Percentiles rank a stretch among this genome's conserved stretches.
phyloP scores from a whole-genome alignment of 2,888 invertebrate species.

The Drosophila lacicola region DNA sequence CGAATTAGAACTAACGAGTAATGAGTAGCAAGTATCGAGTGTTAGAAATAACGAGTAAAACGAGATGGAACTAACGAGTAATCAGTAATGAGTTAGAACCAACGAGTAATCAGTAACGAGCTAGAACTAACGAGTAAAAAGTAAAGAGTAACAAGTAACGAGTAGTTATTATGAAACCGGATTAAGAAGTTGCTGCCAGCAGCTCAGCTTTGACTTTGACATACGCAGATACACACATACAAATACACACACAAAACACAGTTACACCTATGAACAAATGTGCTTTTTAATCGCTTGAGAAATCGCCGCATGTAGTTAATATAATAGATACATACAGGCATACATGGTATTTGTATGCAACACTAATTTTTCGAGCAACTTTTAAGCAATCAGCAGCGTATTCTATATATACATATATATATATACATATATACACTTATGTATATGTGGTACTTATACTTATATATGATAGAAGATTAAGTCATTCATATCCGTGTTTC shows the following conservation, averaged over 20 bases:
- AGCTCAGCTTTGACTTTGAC: conserved; percentile 42
- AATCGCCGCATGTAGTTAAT: conserved; percentile 59
- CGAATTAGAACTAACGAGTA: background rate
- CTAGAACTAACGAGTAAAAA: background rate
- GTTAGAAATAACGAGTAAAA: conserved; percentile 5
- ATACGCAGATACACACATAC: conserved; percentile 23
- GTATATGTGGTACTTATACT: conserved; percentile 26
- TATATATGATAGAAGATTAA: conserved; percentile 45
- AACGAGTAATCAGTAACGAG: background rate
- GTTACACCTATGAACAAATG: conserved; percentile 46
- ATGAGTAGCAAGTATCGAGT: background rate
- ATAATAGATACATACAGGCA: conserved; percentile 30
- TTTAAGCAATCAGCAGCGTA: conserved; percentile 76
- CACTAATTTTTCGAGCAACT: conserved; percentile 79
- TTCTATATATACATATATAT: conserved; percentile 39
- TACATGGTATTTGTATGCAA: conserved; percentile 39
- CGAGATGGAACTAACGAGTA: background rate
- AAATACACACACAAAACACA: conserved; percentile 8
- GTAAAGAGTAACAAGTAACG: conserved; percentile 17
- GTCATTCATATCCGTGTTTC: conserved; percentile 64
- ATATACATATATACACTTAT: conserved; percentile 28
- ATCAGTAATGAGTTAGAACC: conserved; percentile 3
- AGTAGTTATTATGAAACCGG: conserved; percentile 18
- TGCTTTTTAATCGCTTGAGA: conserved; percentile 75
- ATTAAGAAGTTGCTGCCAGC: conserved; percentile 13